Base-by-base conservation (phyloP, 1,140 invertebrate genomes). In the Lordiphosa mommai region DNA sequence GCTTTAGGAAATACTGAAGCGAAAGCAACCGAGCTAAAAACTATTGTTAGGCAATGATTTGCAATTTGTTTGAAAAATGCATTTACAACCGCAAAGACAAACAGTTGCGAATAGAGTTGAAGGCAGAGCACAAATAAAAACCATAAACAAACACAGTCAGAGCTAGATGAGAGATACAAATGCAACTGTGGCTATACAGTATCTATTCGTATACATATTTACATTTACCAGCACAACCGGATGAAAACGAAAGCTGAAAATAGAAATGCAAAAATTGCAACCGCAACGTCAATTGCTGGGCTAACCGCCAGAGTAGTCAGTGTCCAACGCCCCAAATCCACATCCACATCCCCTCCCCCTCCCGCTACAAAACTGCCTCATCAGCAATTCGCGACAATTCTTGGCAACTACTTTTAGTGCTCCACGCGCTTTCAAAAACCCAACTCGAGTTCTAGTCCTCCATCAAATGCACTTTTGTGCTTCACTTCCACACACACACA, bases 41-140 rank as follows among this genome's bases (percentile, higher is more conserved):
- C 77, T 77, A 82, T 84, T 82, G 77, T 84, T 82, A 84, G 77
- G 77, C 77, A 82, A 82, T 82, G 77, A 82, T 82, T 82, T 82
- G 77, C 77, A 82, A 82, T 82, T 82, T 84, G 77, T 72, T 82
- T 82, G 77, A 82, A 84, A 82, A 82, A 82, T 84, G 77, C 77
- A 82, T 84, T 69, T 74, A 65, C 72, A 82, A 65, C 77, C 77
- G 61, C 77, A 82, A 61, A 84, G 59, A 72, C 77, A 82, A 82
- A 82, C 71, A 74, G 47, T 47, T 56, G 43, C 37, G 33, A 59
- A 32, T 9, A 5, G 30, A 13, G 8, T n/a, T 33, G 6, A 17
- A 27, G 48, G 2, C n/a, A 37, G 4, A 7, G 9, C 13, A 72
- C 73, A 79, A 79, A 72, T 69, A 72, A 69, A 56, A 82, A 66